phyloP scores from a whole-genome alignment of 2,113 vertebrate species.

The Sturnira hondurensis region DNA sequence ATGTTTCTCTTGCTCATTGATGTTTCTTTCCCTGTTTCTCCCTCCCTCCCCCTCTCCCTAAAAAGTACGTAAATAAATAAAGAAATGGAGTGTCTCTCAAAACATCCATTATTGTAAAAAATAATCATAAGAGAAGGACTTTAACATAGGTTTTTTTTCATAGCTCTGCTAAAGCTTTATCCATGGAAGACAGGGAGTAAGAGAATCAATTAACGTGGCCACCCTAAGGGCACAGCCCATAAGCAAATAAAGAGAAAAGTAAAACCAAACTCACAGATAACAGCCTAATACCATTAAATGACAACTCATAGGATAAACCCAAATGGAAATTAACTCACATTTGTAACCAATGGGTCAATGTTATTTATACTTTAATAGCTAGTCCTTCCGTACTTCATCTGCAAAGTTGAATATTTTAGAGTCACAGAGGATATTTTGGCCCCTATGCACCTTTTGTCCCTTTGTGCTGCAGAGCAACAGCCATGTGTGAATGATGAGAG shows the following conservation, averaged over 20 bases:
- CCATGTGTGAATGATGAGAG: background rate
- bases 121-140: background rate
- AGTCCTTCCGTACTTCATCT: background rate
- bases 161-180: background rate
- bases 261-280: background rate
- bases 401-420: background rate
- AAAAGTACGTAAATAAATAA: too few species aligned
- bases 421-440: background rate
- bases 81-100: background rate
- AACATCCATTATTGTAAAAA: background rate
- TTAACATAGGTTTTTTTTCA: background rate
- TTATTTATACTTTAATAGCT: background rate
- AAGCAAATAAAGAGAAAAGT: conserved; percentile 10
- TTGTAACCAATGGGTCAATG: background rate
- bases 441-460: background rate
- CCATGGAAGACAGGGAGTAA: background rate
- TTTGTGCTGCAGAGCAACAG: background rate
- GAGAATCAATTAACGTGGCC: background rate
- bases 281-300: background rate
- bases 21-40: too few species aligned
- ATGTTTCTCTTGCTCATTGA: too few species aligned
- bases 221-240: background rate
- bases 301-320: background rate
- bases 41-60: too few species aligned
- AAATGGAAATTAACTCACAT: background rate